phyloP scores from a whole-genome alignment of 2,888 invertebrate species.

The Marronus borbonicus region DNA sequence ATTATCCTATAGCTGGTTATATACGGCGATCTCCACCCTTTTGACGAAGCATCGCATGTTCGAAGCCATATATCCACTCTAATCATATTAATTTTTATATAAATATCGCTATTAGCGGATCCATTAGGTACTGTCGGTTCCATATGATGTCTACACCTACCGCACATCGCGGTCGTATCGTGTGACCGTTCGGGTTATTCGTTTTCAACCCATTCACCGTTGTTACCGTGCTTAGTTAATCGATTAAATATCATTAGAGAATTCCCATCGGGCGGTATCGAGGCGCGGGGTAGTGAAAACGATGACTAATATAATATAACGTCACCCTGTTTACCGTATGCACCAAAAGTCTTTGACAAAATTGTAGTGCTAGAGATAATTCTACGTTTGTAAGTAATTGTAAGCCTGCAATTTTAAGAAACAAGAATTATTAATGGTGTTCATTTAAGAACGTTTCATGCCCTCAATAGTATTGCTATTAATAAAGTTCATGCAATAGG shows the following conservation, averaged over 20 bases:
- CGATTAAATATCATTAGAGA: constrained; percentile 51
- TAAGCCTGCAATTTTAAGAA: too few relatives aligned
- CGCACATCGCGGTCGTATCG: constrained; percentile 11
- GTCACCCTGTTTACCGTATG: background rate
- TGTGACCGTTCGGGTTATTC: constrained; percentile 18
- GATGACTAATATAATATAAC: constrained; percentile 38
- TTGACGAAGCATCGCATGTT: constrained; percentile 35
- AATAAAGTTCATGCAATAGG: too few relatives aligned
- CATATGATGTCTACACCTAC: constrained; percentile 10
- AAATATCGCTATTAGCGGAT: constrained; percentile 50
- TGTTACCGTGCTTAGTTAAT: constrained; percentile 40
- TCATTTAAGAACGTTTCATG: too few relatives aligned
- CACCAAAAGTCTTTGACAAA: background rate
- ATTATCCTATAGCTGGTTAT: background rate
- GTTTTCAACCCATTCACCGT: constrained; percentile 35
- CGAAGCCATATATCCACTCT: constrained; percentile 35
- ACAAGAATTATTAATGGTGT: too few relatives aligned
- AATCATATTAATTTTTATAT: constrained; percentile 52
- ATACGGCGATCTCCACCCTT: constrained; percentile 17
- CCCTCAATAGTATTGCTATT: too few relatives aligned
- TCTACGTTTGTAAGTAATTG: too few relatives aligned
- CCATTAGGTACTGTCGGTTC: constrained; percentile 43
- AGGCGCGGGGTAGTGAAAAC: constrained; percentile 6
- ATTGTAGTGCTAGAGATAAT: too few relatives aligned
- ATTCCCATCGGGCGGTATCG: constrained; percentile 32